Conservation (phyloP, 2,797 vertebrate genomes). For the Scomberomorus guttatus region DNA sequence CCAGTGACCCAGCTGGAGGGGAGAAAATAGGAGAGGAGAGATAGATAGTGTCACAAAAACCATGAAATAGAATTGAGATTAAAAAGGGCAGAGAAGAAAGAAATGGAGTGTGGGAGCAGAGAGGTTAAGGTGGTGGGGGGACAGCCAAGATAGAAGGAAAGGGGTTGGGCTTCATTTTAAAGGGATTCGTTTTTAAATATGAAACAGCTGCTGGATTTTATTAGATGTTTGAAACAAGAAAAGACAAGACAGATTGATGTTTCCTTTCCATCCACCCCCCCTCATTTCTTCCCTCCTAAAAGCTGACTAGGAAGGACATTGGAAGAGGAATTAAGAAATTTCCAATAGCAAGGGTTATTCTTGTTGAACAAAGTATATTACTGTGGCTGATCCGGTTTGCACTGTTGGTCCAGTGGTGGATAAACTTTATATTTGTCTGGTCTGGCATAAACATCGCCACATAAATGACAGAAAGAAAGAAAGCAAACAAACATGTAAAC, state of each 20-base stretch:
- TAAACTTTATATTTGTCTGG: too few relatives aligned
- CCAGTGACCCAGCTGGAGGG: background rate
- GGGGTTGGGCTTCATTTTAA: background rate
- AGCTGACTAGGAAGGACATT: background rate
- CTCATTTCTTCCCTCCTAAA: background rate
- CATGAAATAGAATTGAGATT: too few relatives aligned
- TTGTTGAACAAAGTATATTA: too few relatives aligned
- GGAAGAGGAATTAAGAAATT: too few relatives aligned
- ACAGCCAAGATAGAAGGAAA: background rate
- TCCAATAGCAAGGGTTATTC: too few relatives aligned
- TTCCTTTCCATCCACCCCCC: background rate
- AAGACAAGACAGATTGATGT: background rate
- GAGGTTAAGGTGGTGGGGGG: background rate
- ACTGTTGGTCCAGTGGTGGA: too few relatives aligned
- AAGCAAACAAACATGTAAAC: background rate
- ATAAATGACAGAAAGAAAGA: background rate
- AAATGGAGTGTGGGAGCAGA: background rate
- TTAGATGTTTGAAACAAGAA: background rate
- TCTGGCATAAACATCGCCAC: too few relatives aligned
- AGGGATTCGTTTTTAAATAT: background rate
- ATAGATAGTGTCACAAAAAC: too few relatives aligned
- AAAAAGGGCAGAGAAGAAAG: background rate
- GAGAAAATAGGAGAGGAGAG: too few relatives aligned
- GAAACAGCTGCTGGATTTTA: constrained; percentile 13
- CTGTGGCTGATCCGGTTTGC: too few relatives aligned